phyloP scores from a whole-genome alignment of 1,140 invertebrate genomes.

The Rhizoglyphus robini region DNA sequence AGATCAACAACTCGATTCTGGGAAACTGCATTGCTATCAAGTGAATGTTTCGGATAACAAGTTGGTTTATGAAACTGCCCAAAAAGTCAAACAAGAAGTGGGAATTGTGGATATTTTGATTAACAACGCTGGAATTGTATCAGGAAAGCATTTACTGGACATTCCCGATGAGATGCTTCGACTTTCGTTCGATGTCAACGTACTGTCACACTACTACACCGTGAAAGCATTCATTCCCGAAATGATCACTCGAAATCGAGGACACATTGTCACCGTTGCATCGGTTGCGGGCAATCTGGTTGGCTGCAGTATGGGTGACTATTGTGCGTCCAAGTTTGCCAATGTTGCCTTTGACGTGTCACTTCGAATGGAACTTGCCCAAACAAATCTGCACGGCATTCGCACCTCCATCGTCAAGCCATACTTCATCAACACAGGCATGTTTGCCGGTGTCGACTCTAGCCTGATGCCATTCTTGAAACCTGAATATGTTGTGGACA shows the following conservation, averaged over 20 bases:
- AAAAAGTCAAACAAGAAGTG: conserved; percentile 58
- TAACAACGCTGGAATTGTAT: conserved; percentile 61
- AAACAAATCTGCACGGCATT: conserved; percentile 45
- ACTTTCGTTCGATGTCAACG: conserved; percentile 50
- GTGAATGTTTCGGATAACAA: conserved; percentile 48
- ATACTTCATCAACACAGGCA: conserved; percentile 86
- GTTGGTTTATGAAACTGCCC: conserved; percentile 36
- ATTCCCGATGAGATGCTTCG: conserved; percentile 55
- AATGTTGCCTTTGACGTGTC: conserved; percentile 83
- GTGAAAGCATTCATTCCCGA: conserved; percentile 48
- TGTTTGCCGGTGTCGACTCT: conserved; percentile 58
- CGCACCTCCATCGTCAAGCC: conserved; percentile 79
- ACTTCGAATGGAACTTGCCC: conserved; percentile 51
- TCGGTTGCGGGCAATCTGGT: conserved; percentile 76
- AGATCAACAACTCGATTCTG: neutral
- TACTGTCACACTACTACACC: conserved; percentile 45
- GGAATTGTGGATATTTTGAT: conserved; percentile 53
- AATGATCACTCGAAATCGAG: conserved; percentile 47
- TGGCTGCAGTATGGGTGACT: conserved; percentile 72
- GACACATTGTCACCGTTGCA: conserved; percentile 88
- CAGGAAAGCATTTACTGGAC: conserved; percentile 64
- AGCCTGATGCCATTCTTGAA: conserved; percentile 19
- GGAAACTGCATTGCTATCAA: neutral
- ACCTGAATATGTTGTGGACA: conserved; percentile 68
- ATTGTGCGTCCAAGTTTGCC: conserved; percentile 86